Evolutionary conservation across 2,888 invertebrate species (phyloP), one percentile per base, ranked within the genome.

Genomic region (Aphelenchoides bicaudatus): DNA sequence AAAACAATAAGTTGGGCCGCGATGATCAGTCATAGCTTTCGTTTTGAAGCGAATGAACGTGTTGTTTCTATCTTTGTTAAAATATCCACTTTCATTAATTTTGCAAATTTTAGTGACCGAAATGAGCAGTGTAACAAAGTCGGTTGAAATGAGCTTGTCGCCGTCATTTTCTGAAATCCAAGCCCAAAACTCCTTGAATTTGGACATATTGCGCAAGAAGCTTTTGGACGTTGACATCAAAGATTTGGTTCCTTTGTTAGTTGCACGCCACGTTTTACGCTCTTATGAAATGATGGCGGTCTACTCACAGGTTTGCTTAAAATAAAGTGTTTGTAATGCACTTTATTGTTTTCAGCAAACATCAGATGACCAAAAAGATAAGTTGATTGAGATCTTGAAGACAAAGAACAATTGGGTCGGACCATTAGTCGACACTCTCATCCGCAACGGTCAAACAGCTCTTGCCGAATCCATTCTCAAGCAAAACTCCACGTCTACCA

Each of bases 321-420:
- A n/a, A n/a, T 3, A 3, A 19, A 28, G n/a, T 56, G 25, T n/a
- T 4, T 27, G 25, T 25, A 4, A 5, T 6, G 25, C n/a, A 53
- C 23, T 13, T n/a, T n/a, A 5, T 50, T 5, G 10, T 5, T 23
- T 23, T 16, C 29, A 65, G 59, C 39, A 52, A 31, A 47, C 27
- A 6, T 37, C 62, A 16, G 30, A 37, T 16, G 52, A 54, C 37
- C 75, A 75, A 56, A 52, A 75, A 37, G 72, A 71, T 52, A 72
- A 68, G 27, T 58, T 75, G 10, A 74, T 75, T 50, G 74, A 68
- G 37, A 64, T 75, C 52, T 61, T 75, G 23, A 73, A 72, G 54
- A 73, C 72, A 19, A 75, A 75, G 57, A 73, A 71, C 58, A 70
- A 75, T 52, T 75, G 74, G 74, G 49, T 70, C 5, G 72, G 70